These are phyloP conservation scores for Falco berigora DNA, from an alignment of 2,797 vertebrate genomes.

Conservation along the genomic window DNA sequence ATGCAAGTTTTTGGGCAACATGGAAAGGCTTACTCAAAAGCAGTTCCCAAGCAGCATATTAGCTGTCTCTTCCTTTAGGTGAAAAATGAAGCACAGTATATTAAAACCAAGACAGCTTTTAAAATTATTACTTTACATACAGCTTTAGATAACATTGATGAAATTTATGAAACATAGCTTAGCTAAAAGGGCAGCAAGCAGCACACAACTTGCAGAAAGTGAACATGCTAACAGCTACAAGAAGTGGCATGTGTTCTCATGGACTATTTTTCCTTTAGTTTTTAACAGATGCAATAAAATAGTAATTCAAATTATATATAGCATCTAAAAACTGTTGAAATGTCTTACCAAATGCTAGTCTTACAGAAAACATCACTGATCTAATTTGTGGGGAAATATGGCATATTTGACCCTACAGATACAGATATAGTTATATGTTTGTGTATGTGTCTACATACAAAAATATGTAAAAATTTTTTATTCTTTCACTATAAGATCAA, in stretches of 20 bases:
- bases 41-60: not conserved
- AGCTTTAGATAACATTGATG: not conserved
- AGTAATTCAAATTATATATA: not conserved
- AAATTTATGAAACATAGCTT: not conserved
- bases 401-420: not conserved
- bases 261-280: not conserved
- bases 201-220: not conserved
- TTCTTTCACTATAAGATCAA: not conserved
- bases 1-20: not conserved
- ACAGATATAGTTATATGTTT: not conserved
- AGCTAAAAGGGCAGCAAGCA: not conserved
- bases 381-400: not conserved
- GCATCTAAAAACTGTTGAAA: not conserved
- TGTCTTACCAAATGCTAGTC: not conserved
- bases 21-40: not conserved
- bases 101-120: not conserved
- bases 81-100: not conserved
- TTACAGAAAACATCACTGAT: not conserved
- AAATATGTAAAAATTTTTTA: not conserved
- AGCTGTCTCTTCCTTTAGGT: not conserved
- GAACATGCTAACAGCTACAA: not conserved
- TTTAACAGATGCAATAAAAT: not conserved
- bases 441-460: not conserved
- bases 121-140: not conserved
- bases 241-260: not conserved